Conservation (phyloP, 2,113 vertebrate genomes). For the Orthonyx spaldingii region DNA sequence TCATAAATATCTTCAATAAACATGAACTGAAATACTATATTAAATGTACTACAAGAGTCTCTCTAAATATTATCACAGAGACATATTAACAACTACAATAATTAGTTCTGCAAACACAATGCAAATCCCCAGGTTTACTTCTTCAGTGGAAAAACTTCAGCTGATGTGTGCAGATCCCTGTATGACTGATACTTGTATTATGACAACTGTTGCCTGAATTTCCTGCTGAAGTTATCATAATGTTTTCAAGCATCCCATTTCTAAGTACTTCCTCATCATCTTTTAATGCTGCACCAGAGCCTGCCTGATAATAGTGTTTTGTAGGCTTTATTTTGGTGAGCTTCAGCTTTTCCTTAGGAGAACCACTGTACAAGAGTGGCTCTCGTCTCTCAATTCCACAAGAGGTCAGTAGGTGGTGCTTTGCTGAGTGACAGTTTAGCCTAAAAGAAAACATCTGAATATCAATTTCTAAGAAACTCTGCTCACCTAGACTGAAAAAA, state of each 20-base stretch:
- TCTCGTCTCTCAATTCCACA: not conserved
- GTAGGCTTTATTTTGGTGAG: not conserved
- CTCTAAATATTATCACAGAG: not conserved
- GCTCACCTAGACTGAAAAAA: not conserved
- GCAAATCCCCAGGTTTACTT: not conserved
- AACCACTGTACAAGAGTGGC: not conserved
- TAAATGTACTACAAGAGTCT: not conserved
- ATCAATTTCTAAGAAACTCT: not conserved
- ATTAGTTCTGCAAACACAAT: not conserved
- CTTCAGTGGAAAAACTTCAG: not conserved
- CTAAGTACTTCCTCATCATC: not conserved
- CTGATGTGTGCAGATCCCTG: not conserved
- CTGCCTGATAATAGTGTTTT: not conserved
- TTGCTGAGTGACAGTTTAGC: not conserved
- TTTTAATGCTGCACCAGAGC: not conserved
- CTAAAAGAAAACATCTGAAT: not conserved
- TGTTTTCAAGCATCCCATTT: not conserved
- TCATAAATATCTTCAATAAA: not conserved
- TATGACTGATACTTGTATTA: not conserved
- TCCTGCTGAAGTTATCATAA: not conserved
- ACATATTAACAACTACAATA: not conserved
- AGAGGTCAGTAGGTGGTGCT: not conserved
- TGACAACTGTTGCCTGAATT: not conserved
- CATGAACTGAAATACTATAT: not conserved
- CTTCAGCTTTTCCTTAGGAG: not conserved